Evolutionary conservation across 1,140 invertebrate species (phyloP).

Genomic region (Mamestra configurata): DNA sequence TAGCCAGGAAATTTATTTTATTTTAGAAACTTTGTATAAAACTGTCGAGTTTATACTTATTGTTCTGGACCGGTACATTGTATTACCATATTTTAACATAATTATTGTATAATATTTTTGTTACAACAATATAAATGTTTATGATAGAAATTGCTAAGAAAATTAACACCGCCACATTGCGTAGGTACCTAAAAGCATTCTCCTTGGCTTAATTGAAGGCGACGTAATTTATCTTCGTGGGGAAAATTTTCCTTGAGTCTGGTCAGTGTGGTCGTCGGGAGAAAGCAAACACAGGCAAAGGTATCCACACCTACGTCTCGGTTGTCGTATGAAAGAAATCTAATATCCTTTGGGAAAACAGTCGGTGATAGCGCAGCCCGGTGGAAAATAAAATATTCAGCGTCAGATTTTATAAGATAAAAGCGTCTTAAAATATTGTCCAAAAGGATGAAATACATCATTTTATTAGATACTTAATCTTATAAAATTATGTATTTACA

Average conservation of each 20-base stretch:
- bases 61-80: background rate
- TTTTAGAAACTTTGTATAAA: slow-evolving; percentile 7
- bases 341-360: slow-evolving; percentile 71
- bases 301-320: slow-evolving; percentile 55
- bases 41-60: background rate
- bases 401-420: slow-evolving; percentile 55
- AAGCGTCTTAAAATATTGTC: slow-evolving; percentile 38
- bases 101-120: background rate
- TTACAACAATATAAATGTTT: slow-evolving; percentile 13
- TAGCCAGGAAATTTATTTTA: slow-evolving; percentile 22
- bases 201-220: slow-evolving; percentile 46
- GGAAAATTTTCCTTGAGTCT: slow-evolving; percentile 41
- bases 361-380: slow-evolving; percentile 61
- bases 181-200: slow-evolving; percentile 43
- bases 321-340: slow-evolving; percentile 63
- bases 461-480: too few species aligned
- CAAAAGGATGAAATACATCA: slow-evolving; percentile 22
- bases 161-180: slow-evolving; percentile 24
- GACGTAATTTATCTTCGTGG: slow-evolving; percentile 43
- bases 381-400: slow-evolving; percentile 69
- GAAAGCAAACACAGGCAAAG: slow-evolving; percentile 61
- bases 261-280: slow-evolving; percentile 45
- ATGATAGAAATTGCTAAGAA: slow-evolving; percentile 5
- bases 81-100: background rate
- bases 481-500: slow-evolving; percentile 33